Conservation (phyloP, 2,113 vertebrate species). For the Erythrocercus mccallii region DNA sequence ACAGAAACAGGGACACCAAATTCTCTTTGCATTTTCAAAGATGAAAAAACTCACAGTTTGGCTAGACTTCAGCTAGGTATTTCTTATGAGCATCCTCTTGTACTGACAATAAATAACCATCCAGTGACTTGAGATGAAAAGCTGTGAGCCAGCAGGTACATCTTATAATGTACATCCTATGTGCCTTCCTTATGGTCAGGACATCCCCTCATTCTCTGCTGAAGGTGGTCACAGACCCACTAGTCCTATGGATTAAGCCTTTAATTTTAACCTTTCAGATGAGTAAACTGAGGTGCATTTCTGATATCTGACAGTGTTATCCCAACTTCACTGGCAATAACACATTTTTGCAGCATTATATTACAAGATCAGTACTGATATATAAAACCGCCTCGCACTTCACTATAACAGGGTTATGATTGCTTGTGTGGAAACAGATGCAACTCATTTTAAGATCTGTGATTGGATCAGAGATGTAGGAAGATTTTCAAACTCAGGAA, state of each 20-base stretch:
- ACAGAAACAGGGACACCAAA: neutral
- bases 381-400: neutral
- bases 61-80: neutral
- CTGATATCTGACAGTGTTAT: neutral
- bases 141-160: neutral
- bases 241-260: neutral
- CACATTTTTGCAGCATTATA: neutral
- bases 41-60: neutral
- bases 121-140: neutral
- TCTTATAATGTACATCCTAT: neutral
- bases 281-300: neutral
- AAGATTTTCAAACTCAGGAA: neutral
- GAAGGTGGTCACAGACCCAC: neutral
- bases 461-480: neutral
- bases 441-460: neutral
- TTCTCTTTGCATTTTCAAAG: neutral
- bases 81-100: neutral
- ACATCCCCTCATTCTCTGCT: neutral
- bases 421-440: neutral
- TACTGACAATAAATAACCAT: neutral
- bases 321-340: neutral
- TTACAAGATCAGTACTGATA: neutral
- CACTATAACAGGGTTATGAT: neutral
- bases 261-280: neutral
- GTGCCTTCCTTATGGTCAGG: neutral